These are phyloP conservation scores for Choloepus hoffmanni DNA, from an alignment of 2,113 vertebrate species.

Conservation along the genomic window DNA sequence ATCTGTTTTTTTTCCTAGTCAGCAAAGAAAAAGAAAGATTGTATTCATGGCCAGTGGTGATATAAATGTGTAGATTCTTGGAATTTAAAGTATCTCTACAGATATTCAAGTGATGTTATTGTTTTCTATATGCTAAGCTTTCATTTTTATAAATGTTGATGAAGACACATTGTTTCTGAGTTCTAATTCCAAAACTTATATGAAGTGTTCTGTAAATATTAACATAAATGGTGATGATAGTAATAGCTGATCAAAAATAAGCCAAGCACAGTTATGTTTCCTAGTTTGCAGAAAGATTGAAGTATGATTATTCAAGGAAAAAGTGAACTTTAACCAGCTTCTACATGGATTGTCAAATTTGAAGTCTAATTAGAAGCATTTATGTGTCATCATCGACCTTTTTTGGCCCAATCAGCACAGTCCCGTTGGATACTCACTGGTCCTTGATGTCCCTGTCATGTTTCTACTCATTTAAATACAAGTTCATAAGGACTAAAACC, in stretches of 20 bases:
- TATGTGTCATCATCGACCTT: neutral
- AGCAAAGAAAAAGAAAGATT: neutral
- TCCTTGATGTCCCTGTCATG: neutral
- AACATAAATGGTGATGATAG: neutral
- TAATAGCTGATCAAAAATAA: neutral
- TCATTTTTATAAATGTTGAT: neutral
- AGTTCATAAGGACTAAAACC: neutral
- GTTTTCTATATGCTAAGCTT: neutral
- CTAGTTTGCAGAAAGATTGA: neutral
- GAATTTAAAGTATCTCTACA: neutral
- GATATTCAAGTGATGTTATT: neutral
- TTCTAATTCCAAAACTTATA: neutral
- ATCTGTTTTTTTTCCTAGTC: neutral
- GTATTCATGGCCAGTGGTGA: neutral
- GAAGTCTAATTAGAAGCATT: neutral
- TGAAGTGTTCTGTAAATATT: constrained; percentile 16
- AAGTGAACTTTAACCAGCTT: neutral
- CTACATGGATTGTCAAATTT: neutral
- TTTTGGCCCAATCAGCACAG: neutral
- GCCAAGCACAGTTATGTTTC: neutral
- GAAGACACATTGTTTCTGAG: neutral
- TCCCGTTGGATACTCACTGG: neutral
- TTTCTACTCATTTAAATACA: neutral
- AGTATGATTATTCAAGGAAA: neutral
- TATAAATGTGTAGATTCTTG: neutral